phyloP scores from a whole-genome alignment of 1,140 invertebrate genomes.

The Drosophila nigrodunni region DNA sequence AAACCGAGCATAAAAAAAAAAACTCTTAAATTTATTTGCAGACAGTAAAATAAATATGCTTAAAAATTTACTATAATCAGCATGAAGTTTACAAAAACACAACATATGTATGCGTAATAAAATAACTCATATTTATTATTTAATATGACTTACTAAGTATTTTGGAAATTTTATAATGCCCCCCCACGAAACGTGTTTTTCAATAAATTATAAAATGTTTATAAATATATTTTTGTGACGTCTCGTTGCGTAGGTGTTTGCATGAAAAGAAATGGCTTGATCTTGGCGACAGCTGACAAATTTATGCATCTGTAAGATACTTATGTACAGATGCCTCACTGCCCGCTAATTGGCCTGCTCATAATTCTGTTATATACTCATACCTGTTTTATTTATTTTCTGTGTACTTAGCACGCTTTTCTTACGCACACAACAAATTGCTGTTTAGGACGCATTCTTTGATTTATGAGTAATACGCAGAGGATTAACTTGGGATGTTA shows the following conservation, averaged over 20 bases:
- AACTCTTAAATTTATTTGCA: slow-evolving; percentile 52
- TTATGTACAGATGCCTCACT: slow-evolving; percentile 25
- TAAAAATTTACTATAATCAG: background rate
- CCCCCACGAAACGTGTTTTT: background rate
- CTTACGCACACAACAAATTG: slow-evolving; percentile 26
- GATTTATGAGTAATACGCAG: slow-evolving; percentile 53
- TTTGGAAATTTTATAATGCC: slow-evolving; percentile 3
- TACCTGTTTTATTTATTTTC: slow-evolving; percentile 36
- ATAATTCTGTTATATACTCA: slow-evolving; percentile 37
- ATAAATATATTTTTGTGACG: slow-evolving; percentile 26
- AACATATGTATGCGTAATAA: no score
- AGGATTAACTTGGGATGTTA: slow-evolving; percentile 49
- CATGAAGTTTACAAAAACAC: no score
- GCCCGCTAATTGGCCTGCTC: slow-evolving; percentile 56
- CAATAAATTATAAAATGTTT: slow-evolving; percentile 20
- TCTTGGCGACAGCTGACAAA: slow-evolving; percentile 68
- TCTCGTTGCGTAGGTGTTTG: slow-evolving; percentile 28
- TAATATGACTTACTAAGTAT: slow-evolving; percentile 26
- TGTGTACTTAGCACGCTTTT: slow-evolving; percentile 27
- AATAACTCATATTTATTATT: background rate
- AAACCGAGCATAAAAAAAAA: slow-evolving; percentile 55
- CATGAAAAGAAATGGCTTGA: slow-evolving; percentile 25
- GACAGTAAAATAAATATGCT: slow-evolving; percentile 3
- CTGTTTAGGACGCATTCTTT: slow-evolving; percentile 23
- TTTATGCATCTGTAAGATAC: slow-evolving; percentile 61